Evolutionary conservation across 2,888 invertebrate species (phyloP).

Genomic region (Pardosa pseudoannulata): DNA sequence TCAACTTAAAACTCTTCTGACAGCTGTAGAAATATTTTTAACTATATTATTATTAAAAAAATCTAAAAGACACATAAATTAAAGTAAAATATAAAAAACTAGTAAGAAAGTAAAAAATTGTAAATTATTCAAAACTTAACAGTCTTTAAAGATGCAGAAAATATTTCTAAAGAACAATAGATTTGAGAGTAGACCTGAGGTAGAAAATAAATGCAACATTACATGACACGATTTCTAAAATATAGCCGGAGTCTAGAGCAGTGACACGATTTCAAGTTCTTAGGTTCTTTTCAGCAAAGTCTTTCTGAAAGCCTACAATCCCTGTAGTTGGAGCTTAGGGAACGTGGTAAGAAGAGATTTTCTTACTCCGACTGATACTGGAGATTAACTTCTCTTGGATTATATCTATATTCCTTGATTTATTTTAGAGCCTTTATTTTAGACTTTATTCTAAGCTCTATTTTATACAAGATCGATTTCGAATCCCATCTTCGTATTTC

Average conservation of each 20-base stretch:
- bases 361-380: constrained; percentile 3
- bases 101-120: background rate
- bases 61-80: background rate
- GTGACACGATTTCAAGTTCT: background rate
- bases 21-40: no score
- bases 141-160: no score
- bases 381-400: constrained; percentile 40
- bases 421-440: constrained; percentile 18
- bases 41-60: no score
- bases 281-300: background rate
- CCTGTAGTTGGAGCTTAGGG: constrained; percentile 28
- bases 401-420: constrained; percentile 21
- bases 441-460: background rate
- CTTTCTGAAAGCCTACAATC: background rate
- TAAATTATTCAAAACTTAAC: no score
- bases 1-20: no score
- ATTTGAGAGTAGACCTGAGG: no score
- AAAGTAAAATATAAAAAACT: background rate
- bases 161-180: no score
- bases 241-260: no score
- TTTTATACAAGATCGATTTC: background rate
- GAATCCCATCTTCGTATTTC: background rate
- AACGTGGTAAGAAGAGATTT: constrained; percentile 33
- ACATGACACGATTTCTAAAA: no score
- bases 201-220: no score